phyloP scores from a whole-genome alignment of 2,888 invertebrate genomes.

The Itoplectis maculator region DNA sequence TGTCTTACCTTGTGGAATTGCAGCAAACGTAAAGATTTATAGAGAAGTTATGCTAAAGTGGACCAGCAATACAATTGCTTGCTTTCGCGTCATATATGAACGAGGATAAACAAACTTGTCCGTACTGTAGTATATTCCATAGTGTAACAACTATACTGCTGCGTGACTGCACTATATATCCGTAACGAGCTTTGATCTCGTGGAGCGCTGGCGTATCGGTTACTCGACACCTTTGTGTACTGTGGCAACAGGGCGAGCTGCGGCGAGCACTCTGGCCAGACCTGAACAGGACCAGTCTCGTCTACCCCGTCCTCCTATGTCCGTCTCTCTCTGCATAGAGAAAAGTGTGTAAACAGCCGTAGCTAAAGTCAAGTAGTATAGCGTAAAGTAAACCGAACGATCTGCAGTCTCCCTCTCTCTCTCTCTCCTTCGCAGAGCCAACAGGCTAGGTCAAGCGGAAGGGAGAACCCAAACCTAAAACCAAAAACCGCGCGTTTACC shows the following conservation, averaged over 20 bases:
- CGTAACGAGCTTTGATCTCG: conserved; percentile 78
- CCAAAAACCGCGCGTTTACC: conserved; percentile 6
- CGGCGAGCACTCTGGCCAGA: conserved; percentile 42
- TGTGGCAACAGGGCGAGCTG: conserved; percentile 62
- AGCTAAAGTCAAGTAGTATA: conserved; percentile 58
- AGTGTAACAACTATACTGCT: neutral
- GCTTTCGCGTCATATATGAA: conserved; percentile 34
- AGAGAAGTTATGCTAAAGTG: neutral
- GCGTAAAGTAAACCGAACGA: conserved; percentile 64
- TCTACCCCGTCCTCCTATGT: conserved; percentile 17
- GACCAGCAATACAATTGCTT: conserved; percentile 3
- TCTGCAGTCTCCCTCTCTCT: conserved; percentile 48
- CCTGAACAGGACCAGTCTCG: conserved; percentile 47
- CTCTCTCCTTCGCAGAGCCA: conserved; percentile 62
- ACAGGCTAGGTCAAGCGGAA: conserved; percentile 38
- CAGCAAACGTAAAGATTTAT: neutral
- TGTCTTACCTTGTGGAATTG: neutral
- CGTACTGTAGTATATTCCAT: conserved; percentile 22
- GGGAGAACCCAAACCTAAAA: conserved; percentile 9
- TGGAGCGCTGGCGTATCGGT: conserved; percentile 74
- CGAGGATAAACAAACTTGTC: conserved; percentile 45
- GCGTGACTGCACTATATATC: conserved; percentile 41
- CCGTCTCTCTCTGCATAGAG: conserved; percentile 43
- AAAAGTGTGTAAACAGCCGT: conserved; percentile 72
- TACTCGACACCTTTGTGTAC: conserved; percentile 77